Base-by-base conservation (phyloP, 64 coral and sea anemone species). In the Stichodactyla helianthus region DNA sequence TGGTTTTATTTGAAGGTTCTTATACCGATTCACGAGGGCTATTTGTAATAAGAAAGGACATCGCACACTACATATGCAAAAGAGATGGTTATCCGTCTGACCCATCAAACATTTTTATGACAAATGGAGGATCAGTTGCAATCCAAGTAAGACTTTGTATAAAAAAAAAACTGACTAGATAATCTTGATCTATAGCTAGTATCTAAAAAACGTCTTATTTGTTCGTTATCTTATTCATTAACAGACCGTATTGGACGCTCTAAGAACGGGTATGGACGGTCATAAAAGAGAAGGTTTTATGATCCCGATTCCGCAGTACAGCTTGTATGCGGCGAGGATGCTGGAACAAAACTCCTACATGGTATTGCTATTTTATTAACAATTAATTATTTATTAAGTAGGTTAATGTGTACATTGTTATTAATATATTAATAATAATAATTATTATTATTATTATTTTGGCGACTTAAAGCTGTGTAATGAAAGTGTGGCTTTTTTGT, bases 111-210 rank as follows among this genome's bases (percentile, higher is more conserved):
- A 87, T 91, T 23, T 52, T 82, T 87, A 67, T 91, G 71, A 82
- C 77, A 17, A 82, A 91, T 71, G 90, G 90, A 54, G 90, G 90
- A 23, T 67, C 84, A 8, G 90, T 85, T 57, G 90, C 74, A 86
- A 82, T 91, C 22, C 76, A 87, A 53, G 90, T 87, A 91, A 87
- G 77, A 0, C 17, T 50, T 27, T 81, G 13, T 81, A 16, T 22
- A 74, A 7, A 74, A 31, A 74, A 7, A 27, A 65, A 35, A 35
- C 31, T 35, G 31, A 57, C 55, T 57, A 14, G 55, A 1, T 57
- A 10, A 7, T 57, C 22, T 67, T 20, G 4, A 67, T 4, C 63
- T n/a, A 67, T 6, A 67, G 7, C 17, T 67, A 17, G n/a, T 2
- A 8, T 67, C 63, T 67, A 20, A 5, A 5, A 67, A 67, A 7